Evolutionary conservation across 2,797 vertebrate species (phyloP), one percentile per base, ranked within the genome.

Genomic region (Coluber constrictor): DNA sequence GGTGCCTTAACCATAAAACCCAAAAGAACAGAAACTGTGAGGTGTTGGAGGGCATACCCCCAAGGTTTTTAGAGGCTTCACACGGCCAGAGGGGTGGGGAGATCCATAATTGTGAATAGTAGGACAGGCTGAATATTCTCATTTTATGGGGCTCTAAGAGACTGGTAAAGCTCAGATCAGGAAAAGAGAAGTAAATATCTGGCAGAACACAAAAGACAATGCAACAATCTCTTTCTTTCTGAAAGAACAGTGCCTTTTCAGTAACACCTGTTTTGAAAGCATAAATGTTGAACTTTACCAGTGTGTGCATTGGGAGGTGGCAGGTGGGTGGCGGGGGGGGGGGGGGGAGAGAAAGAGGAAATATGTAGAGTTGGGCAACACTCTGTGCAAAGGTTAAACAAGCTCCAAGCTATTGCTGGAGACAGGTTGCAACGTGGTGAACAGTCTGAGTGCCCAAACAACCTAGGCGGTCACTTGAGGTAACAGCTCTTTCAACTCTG

Each of bases 211-310:
- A 18, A 16, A 55, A 61, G 90, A 10, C 79, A 63, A 61, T 86
- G 32, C 90, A 91, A 43, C 79, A 87, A 59, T 83, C 15, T 25
- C 79, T 86, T 37, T 47, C 37, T 86, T 91, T 70, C 86, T 92
- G 86, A 87, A 87, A 66, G 29, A 83, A 10, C 20, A 87, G 13
- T 66, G 87, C 27, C 60, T 91, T 87, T 66, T 66, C 66, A 92
- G 74, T 66, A 92, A 87, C 3, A 55, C n/a, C 32, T 91, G 83
- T 91, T 86, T 87, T 87, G 47, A 87, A 87, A 87, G 47, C 90
- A 20, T 87, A 87, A 91, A 54, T 91, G 91, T 87, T 55, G 47
- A 87, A 16, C 57, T n/a, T 86, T 61, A 60, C 43, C 20, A 32
- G 37, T 27, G 20, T 54, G 83, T 83, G 37, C 74, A 11, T 47